Conservation (phyloP, 2,113 vertebrate species). For the Oryctolagus cuniculus region mOryCun1.1 NC_091443.1:76537501-76538000, state of each 20-base stretch:
- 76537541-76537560: neutral
- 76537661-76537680: neutral
- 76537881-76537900: neutral
- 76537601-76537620: neutral
- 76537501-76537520: constrained; percentile 37
- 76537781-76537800: neutral
- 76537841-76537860: neutral
- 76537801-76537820: neutral
- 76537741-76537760: neutral
- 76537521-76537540: neutral
- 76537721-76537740: neutral
- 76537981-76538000: neutral
- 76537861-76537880: neutral
- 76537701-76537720: neutral
- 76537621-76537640: neutral
- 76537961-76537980: constrained; percentile 26
- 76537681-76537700: neutral
- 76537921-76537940: neutral
- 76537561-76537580: neutral
- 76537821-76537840: accelerated
- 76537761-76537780: neutral
- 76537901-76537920: neutral
- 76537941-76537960: neutral
- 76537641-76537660: neutral
- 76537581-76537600: neutral